Evolutionary conservation across 2,888 invertebrate species (phyloP), one percentile per base, ranked within the genome.

Genomic region (Callosobruchus maculatus): DNA sequence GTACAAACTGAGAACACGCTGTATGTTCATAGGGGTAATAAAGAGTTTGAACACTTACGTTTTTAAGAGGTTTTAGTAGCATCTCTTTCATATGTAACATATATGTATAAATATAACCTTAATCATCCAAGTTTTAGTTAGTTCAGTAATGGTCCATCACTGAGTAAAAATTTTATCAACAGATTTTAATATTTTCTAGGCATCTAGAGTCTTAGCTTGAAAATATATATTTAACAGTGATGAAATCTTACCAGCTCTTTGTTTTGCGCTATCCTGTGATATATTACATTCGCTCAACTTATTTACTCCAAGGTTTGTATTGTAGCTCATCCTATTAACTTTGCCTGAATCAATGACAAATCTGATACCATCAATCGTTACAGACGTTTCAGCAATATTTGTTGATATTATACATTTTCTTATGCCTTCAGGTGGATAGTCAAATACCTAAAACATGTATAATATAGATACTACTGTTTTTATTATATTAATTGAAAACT

Each of bases 371-470:
- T 99, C 99, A 73, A 99, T 98, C 0, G 99, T 99, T 2, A 99
- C 94, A 0, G 98, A 98, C 0, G 99, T 99, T 89, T 99, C 99
- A 0, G 99, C 98, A 74, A 99, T 99, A 84, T 99, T 99, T 0
- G 99, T 99, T 0, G 98, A 96, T 0, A 99, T 93, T 76, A 99
- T 97, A 86, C 98, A 99, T 86, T 99, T 99, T 73, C 99, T 90
- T 1, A 97, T 92, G 3, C 97, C 96, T 73, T 97, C 96, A 0
- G 98, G 98, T 0, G 98, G 93, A 83, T 97, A 95, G 84, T 98
- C 97, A 85, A 99, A 99, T 7, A 82, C 79, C 79, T 79, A 70
- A 5, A 71, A 76, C 7, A 26, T 4, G n/a, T n/a, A n/a, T n/a
- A n/a, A n/a, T n/a, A n/a, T n/a, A n/a, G n/a, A n/a, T n/a, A n/a